Evolutionary conservation across 2,888 invertebrate species (phyloP), one percentile per base, ranked within the genome.

Genomic region (Apamea sordens): DNA sequence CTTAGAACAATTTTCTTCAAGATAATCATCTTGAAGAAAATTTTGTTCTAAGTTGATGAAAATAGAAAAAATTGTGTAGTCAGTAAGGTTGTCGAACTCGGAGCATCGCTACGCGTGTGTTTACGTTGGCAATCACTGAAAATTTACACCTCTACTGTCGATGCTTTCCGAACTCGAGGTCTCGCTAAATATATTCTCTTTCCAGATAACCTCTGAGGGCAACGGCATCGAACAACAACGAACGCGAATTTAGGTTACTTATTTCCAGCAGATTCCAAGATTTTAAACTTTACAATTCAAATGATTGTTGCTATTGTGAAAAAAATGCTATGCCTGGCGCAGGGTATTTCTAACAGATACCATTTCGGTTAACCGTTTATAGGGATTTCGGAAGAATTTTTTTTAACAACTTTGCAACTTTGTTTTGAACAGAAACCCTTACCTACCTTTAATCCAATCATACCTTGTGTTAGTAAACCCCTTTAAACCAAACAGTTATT

Each of bases 81-180:
- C 65, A 61, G 84, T 82, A 84, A 90, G 95, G 95, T 95, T 92
- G 93, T 92, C 91, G 94, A 95, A 93, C 95, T 93, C 84, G 77
- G 86, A 91, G 91, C 89, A 93, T 86, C 89, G 87, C 90, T 90
- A 89, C 90, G 91, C 92, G 90, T 92, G 88, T 94, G 93, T 95
- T 94, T 95, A 93, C 93, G 93, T 91, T 91, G 84, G 91, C 92
- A 94, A 95, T 95, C 93, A 94, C 93, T 93, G 92, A 93, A 92
- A 94, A 95, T 95, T 95, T 94, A 94, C 96, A 95, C 95, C 92
- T 94, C 88, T 75, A 69, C 89, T 89, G 89, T 85, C 91, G 92
- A 93, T 93, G 91, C 92, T 93, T 92, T 92, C 89, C 87, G 89
- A 91, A 88, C 92, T 90, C 90, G 91, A 92, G 91, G 92, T 92